phyloP scores from a whole-genome alignment of 2,888 invertebrate species.

The Melinaea menophilus region DNA sequence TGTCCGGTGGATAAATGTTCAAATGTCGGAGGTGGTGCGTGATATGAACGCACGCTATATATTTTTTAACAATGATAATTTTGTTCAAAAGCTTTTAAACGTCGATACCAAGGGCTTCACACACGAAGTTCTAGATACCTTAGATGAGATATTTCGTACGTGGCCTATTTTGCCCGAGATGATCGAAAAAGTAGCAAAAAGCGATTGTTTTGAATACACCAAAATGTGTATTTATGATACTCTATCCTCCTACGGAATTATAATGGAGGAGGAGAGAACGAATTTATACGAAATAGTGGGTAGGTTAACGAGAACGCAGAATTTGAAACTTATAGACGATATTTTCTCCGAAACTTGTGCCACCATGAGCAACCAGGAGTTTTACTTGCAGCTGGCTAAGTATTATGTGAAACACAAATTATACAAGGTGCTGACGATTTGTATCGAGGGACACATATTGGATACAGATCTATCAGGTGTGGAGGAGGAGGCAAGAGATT shows the following conservation, averaged over 20 bases:
- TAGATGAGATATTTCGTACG: constrained; percentile 73
- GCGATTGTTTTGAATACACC: constrained; percentile 69
- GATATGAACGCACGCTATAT: constrained; percentile 70
- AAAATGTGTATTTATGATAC: constrained; percentile 79
- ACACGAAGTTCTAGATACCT: constrained; percentile 55
- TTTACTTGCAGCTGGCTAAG: constrained; percentile 73
- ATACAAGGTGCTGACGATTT: constrained; percentile 73
- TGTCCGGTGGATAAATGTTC: constrained; percentile 79
- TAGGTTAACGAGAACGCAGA: constrained; percentile 78
- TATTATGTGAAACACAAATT: constrained; percentile 74
- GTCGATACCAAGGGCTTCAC: constrained; percentile 66
- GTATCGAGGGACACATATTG: constrained; percentile 64
- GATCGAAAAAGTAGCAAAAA: constrained; percentile 71
- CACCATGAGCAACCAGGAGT: constrained; percentile 67
- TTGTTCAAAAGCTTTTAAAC: constrained; percentile 62
- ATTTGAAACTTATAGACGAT: constrained; percentile 72
- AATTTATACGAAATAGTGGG: constrained; percentile 77
- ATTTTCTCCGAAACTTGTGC: constrained; percentile 74
- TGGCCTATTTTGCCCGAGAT: constrained; percentile 78
- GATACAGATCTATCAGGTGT: constrained; percentile 61
- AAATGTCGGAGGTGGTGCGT: constrained; percentile 70
- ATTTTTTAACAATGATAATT: constrained; percentile 67
- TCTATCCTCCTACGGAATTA: constrained; percentile 80
- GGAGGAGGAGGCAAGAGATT: constrained; percentile 67
- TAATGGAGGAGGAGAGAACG: constrained; percentile 76